Conservation (phyloP, 2,888 invertebrate genomes). For the Meteorus cinctellus region DNA sequence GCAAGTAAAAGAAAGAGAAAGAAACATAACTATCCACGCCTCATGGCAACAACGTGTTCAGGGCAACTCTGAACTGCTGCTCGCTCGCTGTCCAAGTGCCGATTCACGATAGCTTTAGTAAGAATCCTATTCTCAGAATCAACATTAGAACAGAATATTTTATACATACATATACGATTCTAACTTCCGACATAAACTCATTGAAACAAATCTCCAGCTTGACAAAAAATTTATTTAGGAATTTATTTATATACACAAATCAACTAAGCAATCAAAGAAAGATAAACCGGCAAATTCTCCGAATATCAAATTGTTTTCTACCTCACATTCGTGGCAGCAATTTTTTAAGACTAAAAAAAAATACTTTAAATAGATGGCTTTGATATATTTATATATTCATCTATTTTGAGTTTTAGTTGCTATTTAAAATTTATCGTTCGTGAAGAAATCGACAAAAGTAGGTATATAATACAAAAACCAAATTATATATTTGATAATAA, state of each 20-base stretch:
- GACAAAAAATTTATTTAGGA: too few species aligned
- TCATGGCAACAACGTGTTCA: constrained; percentile 7
- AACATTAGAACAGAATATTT: background rate
- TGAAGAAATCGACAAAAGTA: constrained; percentile 20
- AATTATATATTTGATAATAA: background rate
- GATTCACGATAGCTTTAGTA: constrained; percentile 39
- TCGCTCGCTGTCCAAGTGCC: background rate
- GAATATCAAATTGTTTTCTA: background rate
- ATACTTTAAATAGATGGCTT: background rate
- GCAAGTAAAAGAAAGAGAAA: constrained; percentile 40
- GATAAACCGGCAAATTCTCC: too few species aligned
- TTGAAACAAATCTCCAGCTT: background rate
- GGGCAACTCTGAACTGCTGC: background rate
- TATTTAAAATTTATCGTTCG: background rate
- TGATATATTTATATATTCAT: background rate
- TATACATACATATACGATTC: background rate
- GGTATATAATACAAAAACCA: background rate
- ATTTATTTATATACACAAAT: too few species aligned
- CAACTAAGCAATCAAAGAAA: too few species aligned
- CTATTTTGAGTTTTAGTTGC: background rate
- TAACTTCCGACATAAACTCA: background rate
- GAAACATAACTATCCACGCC: constrained; percentile 34
- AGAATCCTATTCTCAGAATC: constrained; percentile 33
- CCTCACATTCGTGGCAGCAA: background rate
- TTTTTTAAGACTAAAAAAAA: background rate